Evolutionary conservation across 2,113 vertebrate genomes (phyloP), one percentile per base, ranked within the genome.

Genomic region (Sclerurus mexicanus): DNA sequence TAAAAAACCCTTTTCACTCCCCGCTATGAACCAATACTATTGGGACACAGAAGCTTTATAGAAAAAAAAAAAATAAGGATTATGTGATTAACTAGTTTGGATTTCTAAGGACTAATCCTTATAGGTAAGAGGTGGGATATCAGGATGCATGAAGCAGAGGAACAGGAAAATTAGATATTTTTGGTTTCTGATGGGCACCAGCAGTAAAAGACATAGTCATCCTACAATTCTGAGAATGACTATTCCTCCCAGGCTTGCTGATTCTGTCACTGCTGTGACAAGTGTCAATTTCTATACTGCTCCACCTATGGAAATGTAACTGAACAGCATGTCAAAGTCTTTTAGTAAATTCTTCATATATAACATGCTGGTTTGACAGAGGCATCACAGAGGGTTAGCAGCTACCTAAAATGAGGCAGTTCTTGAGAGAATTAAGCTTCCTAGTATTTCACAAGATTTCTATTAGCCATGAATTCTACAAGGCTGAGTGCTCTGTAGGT

Each of bases 61-160:
- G 95, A 97, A 94, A 97, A 95, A 20, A 42, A 46, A 44, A 97
- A 96, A 82, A n/a, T 92, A 55, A 96, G 56, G 69, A 91, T 89
- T 50, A 89, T 82, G 79, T 3, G 22, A 83, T 96, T 82, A 94
- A 83, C 19, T 74, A 37, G 9, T 87, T 94, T 95, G 72, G 62
- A 60, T 89, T 95, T 77, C 56, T 93, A 25, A 96, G 93, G 67
- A 91, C 71, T 93, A 90, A 93, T 90, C 42, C 77, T 62, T 33
- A 72, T 14, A 69, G 42, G 23, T 71, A 69, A 47, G 62, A 49
- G 10, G 55, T 27, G 18, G 30, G 19, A 11, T 76, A 28, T 53
- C 58, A 91, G 24, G 33, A 68, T 62, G 27, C 31, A 28, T 6
- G 30, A 23, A 83, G 37, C 52, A 66, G 66, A 56, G 12, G 31